A percentile compares a stretch with the other conserved stretches of the same genome.
Evolutionary conservation across 2,888 invertebrate genomes (phyloP).

Genomic region (Parnassius orleans): DNA sequence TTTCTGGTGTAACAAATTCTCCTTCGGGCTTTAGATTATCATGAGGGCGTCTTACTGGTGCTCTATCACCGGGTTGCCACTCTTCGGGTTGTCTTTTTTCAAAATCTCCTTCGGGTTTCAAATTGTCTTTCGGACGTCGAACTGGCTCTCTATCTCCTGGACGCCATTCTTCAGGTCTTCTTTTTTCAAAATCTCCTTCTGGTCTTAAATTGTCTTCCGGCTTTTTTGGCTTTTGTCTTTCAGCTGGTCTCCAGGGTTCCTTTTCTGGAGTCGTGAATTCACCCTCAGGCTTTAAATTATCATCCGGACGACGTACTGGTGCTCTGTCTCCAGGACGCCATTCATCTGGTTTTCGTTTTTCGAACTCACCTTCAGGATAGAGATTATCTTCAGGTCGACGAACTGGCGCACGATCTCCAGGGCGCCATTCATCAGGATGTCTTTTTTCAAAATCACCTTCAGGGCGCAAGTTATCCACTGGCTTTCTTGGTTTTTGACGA

Average conservation of each 20-base stretch:
- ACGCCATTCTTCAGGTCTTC: too few relatives aligned
- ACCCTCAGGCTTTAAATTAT: slow-evolving; percentile 71
- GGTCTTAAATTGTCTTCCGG: too few relatives aligned
- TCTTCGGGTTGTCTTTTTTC: too few relatives aligned
- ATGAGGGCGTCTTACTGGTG: too few relatives aligned
- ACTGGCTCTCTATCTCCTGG: too few relatives aligned
- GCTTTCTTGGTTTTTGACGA: slow-evolving; percentile 56
- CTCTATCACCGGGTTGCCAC: too few relatives aligned
- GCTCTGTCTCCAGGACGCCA: slow-evolving; percentile 72
- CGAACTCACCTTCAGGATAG: slow-evolving; percentile 75
- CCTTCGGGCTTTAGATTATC: too few relatives aligned
- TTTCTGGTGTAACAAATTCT: too few relatives aligned
- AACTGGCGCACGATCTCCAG: slow-evolving; percentile 69
- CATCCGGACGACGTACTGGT: slow-evolving; percentile 53
- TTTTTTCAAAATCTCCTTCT: too few relatives aligned
- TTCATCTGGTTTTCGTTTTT: slow-evolving; percentile 52
- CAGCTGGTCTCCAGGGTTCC: slow-evolving; percentile 50
- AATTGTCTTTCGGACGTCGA: too few relatives aligned
- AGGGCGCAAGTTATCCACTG: slow-evolving; percentile 81
- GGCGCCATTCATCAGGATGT: slow-evolving; percentile 66
- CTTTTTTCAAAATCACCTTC: slow-evolving; percentile 78
- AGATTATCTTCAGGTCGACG: slow-evolving; percentile 76
- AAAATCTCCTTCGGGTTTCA: too few relatives aligned
- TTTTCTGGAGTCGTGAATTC: slow-evolving; percentile 71
- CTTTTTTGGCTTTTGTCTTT: too few relatives aligned